Evolutionary conservation across 2,888 invertebrate species (phyloP), one percentile per base, ranked within the genome.

Genomic region (Geophilus truncorum): DNA sequence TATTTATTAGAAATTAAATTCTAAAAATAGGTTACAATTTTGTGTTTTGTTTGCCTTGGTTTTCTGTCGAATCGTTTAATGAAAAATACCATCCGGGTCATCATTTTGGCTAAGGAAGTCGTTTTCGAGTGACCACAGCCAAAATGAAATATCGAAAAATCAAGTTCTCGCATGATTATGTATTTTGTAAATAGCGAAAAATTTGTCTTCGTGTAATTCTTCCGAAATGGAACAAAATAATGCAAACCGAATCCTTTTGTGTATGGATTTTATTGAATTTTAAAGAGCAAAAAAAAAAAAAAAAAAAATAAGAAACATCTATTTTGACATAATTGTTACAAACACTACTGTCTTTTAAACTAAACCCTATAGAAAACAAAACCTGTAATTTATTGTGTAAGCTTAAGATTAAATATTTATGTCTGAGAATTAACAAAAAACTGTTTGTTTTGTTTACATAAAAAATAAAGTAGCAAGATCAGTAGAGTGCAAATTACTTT

Each of bases 291-390:
- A 40, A 34, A 40, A 4, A 40, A 40, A 7, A 77, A 30, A 18
- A 25, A 40, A 25, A 15, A 40, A 34, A 40, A 34, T 23, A 4
- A 40, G 23, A 7, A 78, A 78, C 21, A 21, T 78, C 78, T 78
- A 78, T 78, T 78, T 78, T 78, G 78, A 78, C 5, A 78, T 78
- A 78, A 45, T 78, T 78, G 78, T 78, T 78, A 78, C 25, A 40
- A 30, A 77, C 21, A 40, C 45, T 75, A 40, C 78, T 40, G 12
- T 78, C 36, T 23, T 23, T 36, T 21, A 78, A 78, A 40, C 30
- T 34, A 21, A 77, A 23, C 4, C 32, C 34, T 77, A 18, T 78
- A 78, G 40, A 78, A 75, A 45, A 40, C 36, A 7, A 78, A 45
- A 36, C 40, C 28, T 34, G 36, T 40, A 78, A 34, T 36, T 78